Evolutionary conservation across 2,797 vertebrate species (phyloP).

Genomic region (Gobio occitaniae): DNA sequence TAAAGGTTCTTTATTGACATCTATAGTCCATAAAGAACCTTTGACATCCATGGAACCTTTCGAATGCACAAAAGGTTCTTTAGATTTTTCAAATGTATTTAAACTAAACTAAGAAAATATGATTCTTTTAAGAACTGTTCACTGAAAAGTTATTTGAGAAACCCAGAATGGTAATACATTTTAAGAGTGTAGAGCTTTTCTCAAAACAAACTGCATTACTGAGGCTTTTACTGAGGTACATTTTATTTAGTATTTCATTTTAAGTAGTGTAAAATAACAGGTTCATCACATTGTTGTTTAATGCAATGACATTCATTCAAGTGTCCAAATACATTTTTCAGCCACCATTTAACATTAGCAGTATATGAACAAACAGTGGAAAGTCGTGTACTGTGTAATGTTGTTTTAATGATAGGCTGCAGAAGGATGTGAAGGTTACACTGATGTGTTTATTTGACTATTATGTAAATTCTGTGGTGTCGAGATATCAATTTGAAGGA

Average conservation of each 20-base stretch:
- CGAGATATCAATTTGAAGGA: slow-evolving; percentile 49
- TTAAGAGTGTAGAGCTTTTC: background rate
- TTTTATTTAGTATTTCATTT: background rate
- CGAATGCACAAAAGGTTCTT: background rate
- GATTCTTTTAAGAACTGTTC: too few relatives aligned
- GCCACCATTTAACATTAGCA: background rate
- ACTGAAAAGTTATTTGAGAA: background rate
- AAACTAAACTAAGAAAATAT: too few relatives aligned
- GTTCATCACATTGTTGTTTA: background rate
- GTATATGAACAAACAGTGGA: background rate
- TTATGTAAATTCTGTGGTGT: slow-evolving; percentile 45
- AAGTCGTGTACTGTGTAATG: background rate
- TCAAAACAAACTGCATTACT: background rate
- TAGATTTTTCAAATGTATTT: background rate
- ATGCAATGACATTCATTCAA: background rate
- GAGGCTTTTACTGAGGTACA: background rate
- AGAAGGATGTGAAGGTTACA: background rate
- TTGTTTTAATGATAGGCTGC: background rate
- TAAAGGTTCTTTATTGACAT: background rate
- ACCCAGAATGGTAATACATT: background rate
- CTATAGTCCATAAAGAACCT: background rate
- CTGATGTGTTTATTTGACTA: slow-evolving; percentile 19
- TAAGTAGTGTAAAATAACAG: background rate
- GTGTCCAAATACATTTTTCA: background rate
- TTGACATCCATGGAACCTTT: background rate